phyloP scores from a whole-genome alignment of 2,797 vertebrate genomes.

The Chrosomus eos region DNA sequence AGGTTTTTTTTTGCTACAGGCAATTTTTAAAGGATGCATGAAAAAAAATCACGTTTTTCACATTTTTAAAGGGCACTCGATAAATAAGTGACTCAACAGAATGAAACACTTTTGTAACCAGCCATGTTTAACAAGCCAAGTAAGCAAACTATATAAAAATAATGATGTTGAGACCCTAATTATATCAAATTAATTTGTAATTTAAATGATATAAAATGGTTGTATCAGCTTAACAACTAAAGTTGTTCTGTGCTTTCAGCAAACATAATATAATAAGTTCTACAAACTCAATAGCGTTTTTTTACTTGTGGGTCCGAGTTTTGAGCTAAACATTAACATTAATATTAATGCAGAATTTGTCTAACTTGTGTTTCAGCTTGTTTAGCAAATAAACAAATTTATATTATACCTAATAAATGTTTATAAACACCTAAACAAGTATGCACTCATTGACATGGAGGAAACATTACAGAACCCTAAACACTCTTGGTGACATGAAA shows the following conservation, averaged over 20 bases:
- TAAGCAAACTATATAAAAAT: background rate
- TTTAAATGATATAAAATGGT: background rate
- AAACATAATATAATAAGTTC: background rate
- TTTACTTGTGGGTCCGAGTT: background rate
- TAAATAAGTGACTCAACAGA: conserved; percentile 4
- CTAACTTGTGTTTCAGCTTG: background rate
- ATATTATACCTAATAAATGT: too few species aligned
- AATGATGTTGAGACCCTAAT: too few species aligned
- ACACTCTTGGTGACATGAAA: background rate
- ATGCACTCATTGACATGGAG: too few species aligned
- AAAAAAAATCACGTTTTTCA: background rate
- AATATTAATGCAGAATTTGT: background rate
- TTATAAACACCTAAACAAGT: too few species aligned
- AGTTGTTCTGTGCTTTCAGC: background rate
- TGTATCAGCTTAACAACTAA: background rate
- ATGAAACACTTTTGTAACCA: background rate
- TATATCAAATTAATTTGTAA: background rate
- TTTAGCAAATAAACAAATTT: too few species aligned
- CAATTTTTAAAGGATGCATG: background rate
- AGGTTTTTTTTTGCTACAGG: background rate
- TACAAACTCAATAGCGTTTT: background rate
- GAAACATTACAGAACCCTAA: background rate
- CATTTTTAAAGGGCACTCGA: background rate
- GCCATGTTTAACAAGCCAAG: background rate
- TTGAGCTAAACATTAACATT: background rate